phyloP scores from a whole-genome alignment of 2,888 invertebrate genomes.

The Pseudanteris insignis region DNA sequence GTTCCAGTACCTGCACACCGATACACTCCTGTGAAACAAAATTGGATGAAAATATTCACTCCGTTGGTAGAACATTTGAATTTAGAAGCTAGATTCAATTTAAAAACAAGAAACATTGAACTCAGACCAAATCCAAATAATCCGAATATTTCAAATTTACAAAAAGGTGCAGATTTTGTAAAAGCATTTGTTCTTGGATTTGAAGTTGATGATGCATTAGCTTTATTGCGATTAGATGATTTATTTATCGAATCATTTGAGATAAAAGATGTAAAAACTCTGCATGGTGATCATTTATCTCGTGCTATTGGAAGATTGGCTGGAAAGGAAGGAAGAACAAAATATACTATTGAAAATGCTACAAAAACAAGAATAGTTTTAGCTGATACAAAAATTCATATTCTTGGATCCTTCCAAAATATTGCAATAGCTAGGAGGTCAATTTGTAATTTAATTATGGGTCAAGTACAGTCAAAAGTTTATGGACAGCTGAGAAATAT shows the following conservation, averaged over 20 bases:
- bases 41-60: slow-evolving; percentile 96
- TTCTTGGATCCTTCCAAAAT: slow-evolving; percentile 96
- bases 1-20: slow-evolving; percentile 93
- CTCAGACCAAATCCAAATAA: slow-evolving; percentile 78
- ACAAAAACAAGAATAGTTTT: slow-evolving; percentile 98
- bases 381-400: slow-evolving; percentile 95
- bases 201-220: slow-evolving; percentile 96
- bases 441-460: slow-evolving; percentile 95
- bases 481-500: slow-evolving; percentile 93
- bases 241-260: slow-evolving; percentile 97
- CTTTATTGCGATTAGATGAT: slow-evolving; percentile 93
- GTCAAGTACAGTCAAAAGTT: slow-evolving; percentile 97
- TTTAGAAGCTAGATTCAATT: slow-evolving; percentile 92
- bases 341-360: slow-evolving; percentile 98
- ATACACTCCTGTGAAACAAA: slow-evolving; percentile 92
- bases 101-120: slow-evolving; percentile 90
- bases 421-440: slow-evolving; percentile 93
- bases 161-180: slow-evolving; percentile 98
- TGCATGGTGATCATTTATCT: slow-evolving; percentile 94
- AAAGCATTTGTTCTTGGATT: slow-evolving; percentile 96
- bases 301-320: slow-evolving; percentile 97
- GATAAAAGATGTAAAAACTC: slow-evolving; percentile 93
- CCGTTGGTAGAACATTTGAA: slow-evolving; percentile 95
- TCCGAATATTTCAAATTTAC: slow-evolving; percentile 87
- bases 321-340: slow-evolving; percentile 96